Evolutionary conservation across 1,140 invertebrate species (phyloP), one percentile per base, ranked within the genome.

Genomic region (Phortica variegata): DNA sequence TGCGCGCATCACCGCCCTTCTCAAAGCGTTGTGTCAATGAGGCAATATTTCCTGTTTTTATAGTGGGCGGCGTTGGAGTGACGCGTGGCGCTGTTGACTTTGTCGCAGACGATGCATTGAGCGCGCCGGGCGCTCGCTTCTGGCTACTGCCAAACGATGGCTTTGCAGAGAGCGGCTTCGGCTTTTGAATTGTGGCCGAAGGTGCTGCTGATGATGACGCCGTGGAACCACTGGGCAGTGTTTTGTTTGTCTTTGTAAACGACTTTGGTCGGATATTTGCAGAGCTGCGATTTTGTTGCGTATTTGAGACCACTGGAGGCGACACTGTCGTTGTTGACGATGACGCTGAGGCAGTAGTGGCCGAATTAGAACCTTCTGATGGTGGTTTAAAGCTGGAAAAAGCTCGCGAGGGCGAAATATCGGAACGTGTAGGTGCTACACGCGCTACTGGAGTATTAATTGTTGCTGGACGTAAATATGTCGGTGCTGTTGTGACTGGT

Each of bases 401-500:
- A 17, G 65, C 73, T 7, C 58, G 61, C 17, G 65, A 48, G 5
- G 61, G 58, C 3, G 73, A 61, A 16, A 69, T 57, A 47, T 75
- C 69, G 1, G 83, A 81, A 34, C 81, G 76, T 49, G 86, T 87
- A 3, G 87, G 79, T 3, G 83, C 83, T 3, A 87, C 86, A 0
- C 88, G 85, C 9, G 73, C 79, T 7, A 80, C 79, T 2, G 84
- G 84, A 19, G 82, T 77, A 60, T 87, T 87, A 1, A 87, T 77
- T 5, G 83, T 81, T 6, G 86, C 83, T 1, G 88, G 86, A 57
- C 84, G 81, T 34, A 89, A 78, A 65, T 90, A 89, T 1, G 86
- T 86, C 38, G 85, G 87, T 16, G 60, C 43, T 76, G 39, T 57
- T 77, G 44, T 18, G n/a, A 31, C 34, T 1, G 54, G 36, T 18